Conservation (phyloP, 2,113 vertebrate genomes). For the Larimichthys polyactis region DNA sequence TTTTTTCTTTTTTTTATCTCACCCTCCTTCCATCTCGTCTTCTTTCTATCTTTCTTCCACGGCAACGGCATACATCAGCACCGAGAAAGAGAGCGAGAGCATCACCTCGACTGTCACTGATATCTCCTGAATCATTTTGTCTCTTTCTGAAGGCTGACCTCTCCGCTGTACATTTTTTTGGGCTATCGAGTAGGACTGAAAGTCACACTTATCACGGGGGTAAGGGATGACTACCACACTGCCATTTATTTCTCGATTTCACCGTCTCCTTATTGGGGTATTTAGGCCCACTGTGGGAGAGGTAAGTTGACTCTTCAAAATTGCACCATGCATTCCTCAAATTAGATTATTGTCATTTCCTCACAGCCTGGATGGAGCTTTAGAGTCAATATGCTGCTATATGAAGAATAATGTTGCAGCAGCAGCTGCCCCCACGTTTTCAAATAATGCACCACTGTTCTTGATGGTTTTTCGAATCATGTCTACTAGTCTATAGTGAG, state of each 20-base stretch:
- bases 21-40: constrained; percentile 46
- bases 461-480: constrained; percentile 62
- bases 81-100: constrained; percentile 46
- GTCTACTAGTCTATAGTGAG: constrained; percentile 54
- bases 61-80: constrained; percentile 59
- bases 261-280: constrained; percentile 32
- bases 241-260: constrained; percentile 76
- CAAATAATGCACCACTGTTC: constrained; percentile 63
- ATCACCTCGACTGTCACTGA: constrained; percentile 60
- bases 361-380: constrained; percentile 50
- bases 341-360: constrained; percentile 69
- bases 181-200: constrained; percentile 65
- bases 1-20: constrained; percentile 48
- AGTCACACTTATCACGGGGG: constrained; percentile 76
- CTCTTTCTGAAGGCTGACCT: constrained; percentile 69
- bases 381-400: constrained; percentile 54
- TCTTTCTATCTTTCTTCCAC: constrained; percentile 52
- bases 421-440: constrained; percentile 56
- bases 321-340: constrained; percentile 45
- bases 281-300: constrained; percentile 40
- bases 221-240: constrained; percentile 76
- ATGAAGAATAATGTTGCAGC: constrained; percentile 74
- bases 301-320: constrained; percentile 53
- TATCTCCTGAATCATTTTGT: constrained; percentile 73
- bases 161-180: constrained; percentile 67